These are phyloP conservation scores for Uria lomvia DNA, from an alignment of 2,113 vertebrate species.

Conservation along the genomic window DNA sequence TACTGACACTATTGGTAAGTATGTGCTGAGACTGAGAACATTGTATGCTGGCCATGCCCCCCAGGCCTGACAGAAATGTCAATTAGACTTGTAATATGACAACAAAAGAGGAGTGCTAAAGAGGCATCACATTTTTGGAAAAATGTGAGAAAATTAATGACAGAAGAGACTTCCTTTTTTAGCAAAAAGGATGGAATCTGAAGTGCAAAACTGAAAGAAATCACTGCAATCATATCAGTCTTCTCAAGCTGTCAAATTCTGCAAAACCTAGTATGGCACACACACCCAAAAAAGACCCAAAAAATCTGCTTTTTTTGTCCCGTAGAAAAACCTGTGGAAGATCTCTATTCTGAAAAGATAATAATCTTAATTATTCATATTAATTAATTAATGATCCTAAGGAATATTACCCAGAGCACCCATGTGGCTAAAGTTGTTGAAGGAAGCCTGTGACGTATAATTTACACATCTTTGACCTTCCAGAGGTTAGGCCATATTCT, in stretches of 20 bases:
- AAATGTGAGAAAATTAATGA: constrained; percentile 46
- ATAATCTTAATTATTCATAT: neutral
- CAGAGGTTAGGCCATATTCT: neutral
- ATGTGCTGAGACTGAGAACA: neutral
- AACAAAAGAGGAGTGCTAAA: constrained; percentile 33
- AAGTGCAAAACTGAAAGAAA: constrained; percentile 11
- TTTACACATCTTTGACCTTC: neutral
- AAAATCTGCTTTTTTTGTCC: neutral
- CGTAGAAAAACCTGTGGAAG: neutral
- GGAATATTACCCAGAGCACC: neutral
- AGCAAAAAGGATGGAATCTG: neutral
- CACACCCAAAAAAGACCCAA: neutral
- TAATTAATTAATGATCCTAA: neutral
- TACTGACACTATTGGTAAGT: neutral
- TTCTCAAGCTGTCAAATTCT: neutral
- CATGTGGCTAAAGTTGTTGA: neutral
- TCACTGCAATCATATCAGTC: neutral
- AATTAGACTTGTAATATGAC: neutral
- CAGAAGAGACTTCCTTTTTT: neutral
- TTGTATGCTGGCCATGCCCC: neutral
- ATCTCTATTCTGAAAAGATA: neutral
- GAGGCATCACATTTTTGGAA: neutral
- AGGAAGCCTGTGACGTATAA: accelerated
- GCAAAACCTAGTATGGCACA: neutral
- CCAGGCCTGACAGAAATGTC: constrained; percentile 1